Evolutionary conservation across 2,113 vertebrate species (phyloP).

Genomic region (Rhea americana): DNA sequence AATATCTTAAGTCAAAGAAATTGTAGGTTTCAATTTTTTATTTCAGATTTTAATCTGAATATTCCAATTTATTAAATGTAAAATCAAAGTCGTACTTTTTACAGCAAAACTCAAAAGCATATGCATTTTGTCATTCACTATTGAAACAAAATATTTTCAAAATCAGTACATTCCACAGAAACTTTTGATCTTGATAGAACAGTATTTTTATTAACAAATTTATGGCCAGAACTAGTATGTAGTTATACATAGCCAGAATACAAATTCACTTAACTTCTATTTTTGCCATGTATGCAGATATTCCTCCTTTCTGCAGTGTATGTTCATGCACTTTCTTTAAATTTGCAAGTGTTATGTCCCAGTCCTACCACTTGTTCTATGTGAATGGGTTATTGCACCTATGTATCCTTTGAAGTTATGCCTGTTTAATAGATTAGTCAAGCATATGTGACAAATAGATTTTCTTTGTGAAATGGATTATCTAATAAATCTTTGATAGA

Average conservation of each 20-base stretch:
- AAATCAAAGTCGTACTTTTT: not conserved
- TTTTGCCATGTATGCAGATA: not conserved
- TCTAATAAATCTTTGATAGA: slow-evolving; percentile 44
- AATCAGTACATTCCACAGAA: slow-evolving; percentile 10
- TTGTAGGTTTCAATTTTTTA: not conserved
- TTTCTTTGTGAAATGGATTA: slow-evolving; percentile 53
- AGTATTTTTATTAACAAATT: slow-evolving; percentile 3
- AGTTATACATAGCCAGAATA: not conserved
- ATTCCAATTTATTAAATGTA: not conserved
- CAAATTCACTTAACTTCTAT: not conserved
- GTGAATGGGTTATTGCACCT: not conserved
- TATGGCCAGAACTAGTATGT: not conserved
- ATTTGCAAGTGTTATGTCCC: slow-evolving; percentile 25
- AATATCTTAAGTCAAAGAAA: not conserved
- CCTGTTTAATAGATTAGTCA: slow-evolving; percentile 58
- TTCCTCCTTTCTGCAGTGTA: slow-evolving; percentile 7
- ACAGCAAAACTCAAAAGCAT: not conserved
- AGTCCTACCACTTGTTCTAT: slow-evolving; percentile 30
- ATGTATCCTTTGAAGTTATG: slow-evolving; percentile 49
- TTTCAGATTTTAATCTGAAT: not conserved
- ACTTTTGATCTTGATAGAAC: slow-evolving; percentile 39
- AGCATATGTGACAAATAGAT: slow-evolving; percentile 51
- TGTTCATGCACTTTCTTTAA: slow-evolving; percentile 35
- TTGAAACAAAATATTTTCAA: slow-evolving; percentile 17
- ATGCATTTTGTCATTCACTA: slow-evolving; percentile 26